A percentile compares a stretch with the other conserved stretches of the same genome.
Evolutionary conservation across 2,888 invertebrate genomes (phyloP).

Genomic region (Nephrotoma appendiculata): DNA sequence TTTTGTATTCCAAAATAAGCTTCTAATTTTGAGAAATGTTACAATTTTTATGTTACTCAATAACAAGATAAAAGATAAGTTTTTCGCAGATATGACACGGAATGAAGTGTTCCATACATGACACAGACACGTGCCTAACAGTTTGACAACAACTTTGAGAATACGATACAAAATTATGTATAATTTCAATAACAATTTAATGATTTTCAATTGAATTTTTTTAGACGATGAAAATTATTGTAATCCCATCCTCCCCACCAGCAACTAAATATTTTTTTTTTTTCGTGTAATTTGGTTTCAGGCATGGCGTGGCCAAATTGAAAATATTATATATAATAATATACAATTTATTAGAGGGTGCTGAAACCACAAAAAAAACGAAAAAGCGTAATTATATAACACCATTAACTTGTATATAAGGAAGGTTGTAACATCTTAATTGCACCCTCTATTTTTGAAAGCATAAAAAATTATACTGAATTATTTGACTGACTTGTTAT

Average conservation of each 20-base stretch:
- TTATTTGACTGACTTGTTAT: neutral
- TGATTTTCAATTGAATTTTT: neutral
- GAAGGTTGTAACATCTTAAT: neutral
- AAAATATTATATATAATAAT: neutral
- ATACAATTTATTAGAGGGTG: neutral
- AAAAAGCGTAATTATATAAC: neutral
- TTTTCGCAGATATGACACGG: neutral
- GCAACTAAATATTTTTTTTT: neutral
- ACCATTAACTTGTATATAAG: neutral
- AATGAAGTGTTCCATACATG: neutral
- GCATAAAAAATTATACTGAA: neutral
- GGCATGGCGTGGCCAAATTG: neutral
- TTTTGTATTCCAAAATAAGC: neutral
- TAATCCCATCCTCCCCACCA: neutral
- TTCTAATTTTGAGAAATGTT: neutral
- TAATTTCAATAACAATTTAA: neutral
- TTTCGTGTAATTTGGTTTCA: neutral
- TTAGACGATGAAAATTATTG: neutral
- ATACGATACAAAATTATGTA: neutral
- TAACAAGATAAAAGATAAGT: neutral
- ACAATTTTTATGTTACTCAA: neutral
- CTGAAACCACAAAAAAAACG: neutral
- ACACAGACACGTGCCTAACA: neutral
- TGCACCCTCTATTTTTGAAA: neutral
- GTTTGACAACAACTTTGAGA: neutral